A percentile compares a stretch with the other conserved stretches of the same genome.
phyloP scores from a whole-genome alignment of 1,140 invertebrate genomes.

The Lucilia sericata region DNA sequence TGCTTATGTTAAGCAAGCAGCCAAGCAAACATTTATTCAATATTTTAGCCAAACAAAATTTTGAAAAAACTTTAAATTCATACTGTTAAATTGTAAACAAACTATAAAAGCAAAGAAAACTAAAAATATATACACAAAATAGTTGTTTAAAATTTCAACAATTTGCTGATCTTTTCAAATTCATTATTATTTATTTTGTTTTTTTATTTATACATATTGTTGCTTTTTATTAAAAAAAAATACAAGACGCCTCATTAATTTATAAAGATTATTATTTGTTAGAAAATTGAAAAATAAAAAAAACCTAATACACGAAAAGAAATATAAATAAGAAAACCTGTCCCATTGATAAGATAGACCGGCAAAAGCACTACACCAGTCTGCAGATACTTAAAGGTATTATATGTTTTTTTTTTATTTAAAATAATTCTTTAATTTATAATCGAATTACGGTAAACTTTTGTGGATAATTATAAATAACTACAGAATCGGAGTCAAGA shows the following conservation, averaged over 20 bases:
- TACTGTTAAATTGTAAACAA: not conserved
- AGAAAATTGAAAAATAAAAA: constrained; percentile 24
- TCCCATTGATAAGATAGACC: constrained; percentile 37
- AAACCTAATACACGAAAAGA: not conserved
- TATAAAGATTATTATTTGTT: constrained; percentile 12
- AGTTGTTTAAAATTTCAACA: no score
- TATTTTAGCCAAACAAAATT: not conserved
- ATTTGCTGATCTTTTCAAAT: constrained; percentile 20
- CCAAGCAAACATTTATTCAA: not conserved
- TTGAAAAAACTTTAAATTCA: not conserved
- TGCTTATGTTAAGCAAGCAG: constrained; percentile 63
- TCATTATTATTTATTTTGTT: not conserved
- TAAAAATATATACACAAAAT: no score
- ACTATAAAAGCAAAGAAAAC: no score
- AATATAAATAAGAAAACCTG: constrained; percentile 29
- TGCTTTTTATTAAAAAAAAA: not conserved
- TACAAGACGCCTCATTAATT: not conserved
- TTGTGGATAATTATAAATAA: no score
- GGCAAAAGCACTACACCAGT: not conserved
- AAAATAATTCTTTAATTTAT: no score
- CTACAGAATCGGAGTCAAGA: no score
- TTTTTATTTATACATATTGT: not conserved
- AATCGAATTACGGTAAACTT: no score
- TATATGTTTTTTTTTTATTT: no score
- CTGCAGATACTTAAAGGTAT: not conserved